Percentiles rank a stretch among this genome's conserved stretches.
phyloP scores from a whole-genome alignment of 37 sponge, comb jelly and placozoan genomes.

The Beroe ovata region DNA sequence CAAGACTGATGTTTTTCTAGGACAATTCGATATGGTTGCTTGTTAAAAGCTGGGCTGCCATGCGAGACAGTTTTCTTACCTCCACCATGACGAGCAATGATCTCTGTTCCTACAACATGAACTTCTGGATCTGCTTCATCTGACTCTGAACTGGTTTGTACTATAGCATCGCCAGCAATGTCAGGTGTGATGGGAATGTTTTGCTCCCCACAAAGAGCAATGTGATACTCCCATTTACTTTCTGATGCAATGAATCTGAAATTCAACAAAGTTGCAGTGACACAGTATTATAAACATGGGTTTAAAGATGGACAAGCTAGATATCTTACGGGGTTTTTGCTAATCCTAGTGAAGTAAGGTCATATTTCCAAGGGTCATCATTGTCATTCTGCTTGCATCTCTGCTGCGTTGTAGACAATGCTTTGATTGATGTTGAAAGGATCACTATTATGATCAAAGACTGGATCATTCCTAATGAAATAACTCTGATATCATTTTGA shows the following conservation, averaged over 20 bases:
- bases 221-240: slow-evolving; percentile 16
- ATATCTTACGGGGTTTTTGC: not conserved
- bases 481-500: too few relatives aligned
- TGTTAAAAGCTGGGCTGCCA: too few relatives aligned
- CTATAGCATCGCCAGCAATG: slow-evolving; percentile 16
- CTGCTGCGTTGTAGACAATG: not conserved
- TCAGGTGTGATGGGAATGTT: not conserved
- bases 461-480: too few relatives aligned
- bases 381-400: slow-evolving; percentile 35
- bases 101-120: slow-evolving; percentile 28
- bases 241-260: slow-evolving; percentile 17
- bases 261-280: not conserved
- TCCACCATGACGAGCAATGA: slow-evolving; percentile 17
- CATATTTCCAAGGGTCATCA: slow-evolving; percentile 36
- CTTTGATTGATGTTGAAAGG: too few relatives aligned
- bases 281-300: too few relatives aligned
- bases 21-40: too few relatives aligned
- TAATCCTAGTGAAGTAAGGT: slow-evolving; percentile 24
- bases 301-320: not conserved
- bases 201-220: slow-evolving; percentile 37
- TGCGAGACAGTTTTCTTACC: too few relatives aligned
- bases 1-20: too few relatives aligned
- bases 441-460: too few relatives aligned
- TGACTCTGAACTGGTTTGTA: slow-evolving; percentile 1
- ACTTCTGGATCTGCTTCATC: not conserved